Conservation (phyloP, 2,797 vertebrate species). For the Neosilurus mollespiculum region DNA sequence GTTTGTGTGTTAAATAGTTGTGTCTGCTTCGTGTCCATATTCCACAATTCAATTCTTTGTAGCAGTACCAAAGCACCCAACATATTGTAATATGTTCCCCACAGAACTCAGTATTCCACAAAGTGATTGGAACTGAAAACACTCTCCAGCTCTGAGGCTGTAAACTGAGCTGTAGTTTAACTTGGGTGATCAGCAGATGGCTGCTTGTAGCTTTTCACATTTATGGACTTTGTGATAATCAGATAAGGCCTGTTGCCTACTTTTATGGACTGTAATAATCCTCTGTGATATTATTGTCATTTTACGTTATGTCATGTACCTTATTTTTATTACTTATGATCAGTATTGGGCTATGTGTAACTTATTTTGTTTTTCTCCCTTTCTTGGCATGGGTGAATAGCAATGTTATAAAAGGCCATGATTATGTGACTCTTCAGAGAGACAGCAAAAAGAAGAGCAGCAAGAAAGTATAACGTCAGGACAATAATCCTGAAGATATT, state of each 20-base stretch:
- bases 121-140: not conserved
- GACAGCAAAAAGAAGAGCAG: not conserved
- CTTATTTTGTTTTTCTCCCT: not conserved
- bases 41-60: not conserved
- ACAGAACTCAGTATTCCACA: not conserved
- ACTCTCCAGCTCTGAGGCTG: not conserved
- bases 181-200: not conserved
- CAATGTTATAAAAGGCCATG: not conserved
- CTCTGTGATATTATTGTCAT: not conserved
- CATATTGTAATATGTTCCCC: not conserved
- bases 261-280: not conserved
- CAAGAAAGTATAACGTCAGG: not conserved
- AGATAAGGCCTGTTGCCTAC: not conserved
- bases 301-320: not conserved
- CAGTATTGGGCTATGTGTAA: not conserved
- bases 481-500: not conserved
- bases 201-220: not conserved
- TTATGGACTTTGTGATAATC: not conserved
- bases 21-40: not conserved
- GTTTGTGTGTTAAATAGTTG: not conserved
- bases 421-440: not conserved
- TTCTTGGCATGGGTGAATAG: not conserved
- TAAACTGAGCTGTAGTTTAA: not conserved
- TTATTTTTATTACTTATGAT: not conserved
- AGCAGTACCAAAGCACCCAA: not conserved